These are phyloP conservation scores for Epizoanthus illoricatus DNA, from an alignment of 92 coral and sea anemone species.

Conservation along the genomic window DNA sequence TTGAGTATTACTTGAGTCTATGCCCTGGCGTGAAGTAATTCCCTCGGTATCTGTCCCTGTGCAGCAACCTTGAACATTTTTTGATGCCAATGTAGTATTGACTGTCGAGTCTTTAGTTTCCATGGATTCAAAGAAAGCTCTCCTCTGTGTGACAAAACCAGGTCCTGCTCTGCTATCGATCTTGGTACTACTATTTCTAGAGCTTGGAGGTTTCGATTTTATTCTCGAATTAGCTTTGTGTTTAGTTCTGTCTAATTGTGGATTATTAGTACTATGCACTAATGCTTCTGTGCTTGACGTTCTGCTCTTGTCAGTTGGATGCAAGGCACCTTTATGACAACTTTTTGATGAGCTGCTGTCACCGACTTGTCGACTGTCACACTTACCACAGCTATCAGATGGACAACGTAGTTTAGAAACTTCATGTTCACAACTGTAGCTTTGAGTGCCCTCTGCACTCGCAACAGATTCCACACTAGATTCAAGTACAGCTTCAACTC, in stretches of 20 bases:
- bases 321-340: background rate
- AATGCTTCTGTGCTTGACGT: background rate
- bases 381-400: background rate
- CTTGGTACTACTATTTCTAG: slow-evolving; percentile 1
- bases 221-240: background rate
- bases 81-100: background rate
- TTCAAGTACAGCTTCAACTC: background rate
- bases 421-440: background rate
- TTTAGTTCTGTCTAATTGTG: slow-evolving; percentile 13
- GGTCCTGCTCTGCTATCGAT: slow-evolving; percentile 32
- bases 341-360: background rate
- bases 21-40: background rate
- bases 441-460: background rate
- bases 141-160: slow-evolving; percentile 26
- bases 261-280: background rate
- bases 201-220: background rate
- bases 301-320: background rate
- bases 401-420: background rate
- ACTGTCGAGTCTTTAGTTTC: background rate
- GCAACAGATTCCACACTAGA: background rate
- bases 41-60: background rate
- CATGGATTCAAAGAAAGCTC: slow-evolving; percentile 23
- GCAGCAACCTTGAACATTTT: background rate
- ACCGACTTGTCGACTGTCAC: background rate
- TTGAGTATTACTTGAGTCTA: background rate